Evolutionary conservation across 1,140 invertebrate species (phyloP).

Genomic region (Coptotermes formosanus): DNA sequence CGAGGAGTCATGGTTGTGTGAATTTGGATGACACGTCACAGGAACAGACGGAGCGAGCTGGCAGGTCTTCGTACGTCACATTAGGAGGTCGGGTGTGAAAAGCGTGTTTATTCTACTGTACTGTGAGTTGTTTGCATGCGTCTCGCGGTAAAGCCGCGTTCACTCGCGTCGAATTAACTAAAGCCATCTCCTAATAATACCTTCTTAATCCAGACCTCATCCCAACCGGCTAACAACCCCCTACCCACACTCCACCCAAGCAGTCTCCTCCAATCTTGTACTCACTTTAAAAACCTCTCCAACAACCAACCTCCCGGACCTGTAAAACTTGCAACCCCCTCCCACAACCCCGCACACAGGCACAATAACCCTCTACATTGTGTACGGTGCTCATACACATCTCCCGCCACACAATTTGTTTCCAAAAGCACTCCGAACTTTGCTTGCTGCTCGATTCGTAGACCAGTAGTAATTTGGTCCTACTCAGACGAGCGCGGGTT

Average conservation of each 20-base stretch:
- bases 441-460: not conserved
- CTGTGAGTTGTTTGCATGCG: too few species aligned
- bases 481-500: not conserved
- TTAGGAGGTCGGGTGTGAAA: too few species aligned
- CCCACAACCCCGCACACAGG: not conserved
- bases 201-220: not conserved
- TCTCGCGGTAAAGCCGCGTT: not conserved
- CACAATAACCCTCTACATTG: not conserved
- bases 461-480: not conserved
- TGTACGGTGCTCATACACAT: not conserved
- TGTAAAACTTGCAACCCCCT: too few species aligned
- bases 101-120: too few species aligned
- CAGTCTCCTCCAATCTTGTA: not conserved
- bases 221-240: not conserved
- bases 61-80: too few species aligned
- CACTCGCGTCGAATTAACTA: not conserved
- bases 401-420: not conserved
- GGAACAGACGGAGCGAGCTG: too few species aligned
- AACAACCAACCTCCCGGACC: not conserved
- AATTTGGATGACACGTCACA: too few species aligned
- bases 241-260: not conserved
- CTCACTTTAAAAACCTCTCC: not conserved
- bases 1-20: too few species aligned
- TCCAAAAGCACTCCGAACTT: not conserved
- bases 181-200: not conserved